Base-by-base conservation (phyloP, 2,113 vertebrate species). In the Empidonax traillii region DNA sequence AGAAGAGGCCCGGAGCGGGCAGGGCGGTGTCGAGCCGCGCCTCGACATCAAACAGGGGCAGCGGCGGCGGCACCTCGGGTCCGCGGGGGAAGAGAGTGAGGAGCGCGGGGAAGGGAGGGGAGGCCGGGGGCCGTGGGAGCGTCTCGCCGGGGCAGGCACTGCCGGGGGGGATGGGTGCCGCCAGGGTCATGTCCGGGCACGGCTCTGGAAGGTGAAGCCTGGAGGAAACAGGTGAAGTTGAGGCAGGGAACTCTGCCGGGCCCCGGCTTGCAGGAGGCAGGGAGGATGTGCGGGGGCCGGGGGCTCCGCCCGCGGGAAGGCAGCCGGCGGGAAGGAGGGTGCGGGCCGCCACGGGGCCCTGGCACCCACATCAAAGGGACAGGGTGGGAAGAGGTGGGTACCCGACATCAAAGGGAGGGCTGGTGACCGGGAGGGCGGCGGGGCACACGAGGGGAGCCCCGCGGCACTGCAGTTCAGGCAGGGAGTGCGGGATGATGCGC, bases 361-460 rank as follows among this genome's bases (percentile, higher is more conserved):
- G 75, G 88, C 72, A 51, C 41, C 73, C 53, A 55, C 87, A 96
- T 97, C 95, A 96, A 97, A 96, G 87, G 23, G 27, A 4, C 35
- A 28, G 28, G 10, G 37, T 66, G 55, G 80, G 86, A 75, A 84
- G 56, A 28, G 21, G 86, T 22, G 75, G 66, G 20, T 76, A 73
- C 51, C 25, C 52, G 21, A 90, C 93, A 93, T 93, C 87, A 96
- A 96, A 95, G 90, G 18, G 9, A 9, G 23, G 53, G 16, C 35
- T 30, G 67, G 84, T 89, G 91, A 88, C 49, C 35, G 56, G n/a
- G 87, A 80, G 94, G 68, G 74, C 71, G 39, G 51, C 35, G 37
- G 58, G 71, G 66, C 90, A 89, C 76, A 14, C 37, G 62, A 71
- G 80, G 84, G 39, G 80, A 89, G 13, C 73, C 65, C 73, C 33